Conservation (phyloP, 2,797 vertebrate genomes). For the Gambusia yucatana region DNA sequence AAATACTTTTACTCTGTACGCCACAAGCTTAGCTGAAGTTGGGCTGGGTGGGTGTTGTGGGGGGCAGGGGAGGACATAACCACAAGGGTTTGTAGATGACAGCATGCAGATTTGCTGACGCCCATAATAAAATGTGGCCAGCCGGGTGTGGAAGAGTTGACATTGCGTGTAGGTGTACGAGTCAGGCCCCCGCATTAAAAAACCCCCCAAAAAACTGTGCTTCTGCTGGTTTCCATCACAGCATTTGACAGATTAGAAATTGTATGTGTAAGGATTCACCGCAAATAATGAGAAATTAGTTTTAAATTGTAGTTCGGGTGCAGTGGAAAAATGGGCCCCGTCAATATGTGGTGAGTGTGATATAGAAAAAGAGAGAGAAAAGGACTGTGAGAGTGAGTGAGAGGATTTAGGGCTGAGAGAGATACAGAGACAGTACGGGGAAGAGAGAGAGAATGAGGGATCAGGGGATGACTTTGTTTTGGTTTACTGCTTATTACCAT, state of each 20-base stretch:
- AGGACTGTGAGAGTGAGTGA: conserved; percentile 39
- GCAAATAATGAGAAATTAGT: conserved; percentile 83
- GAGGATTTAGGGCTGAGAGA: conserved; percentile 72
- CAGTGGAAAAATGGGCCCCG: conserved; percentile 70
- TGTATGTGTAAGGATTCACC: conserved; percentile 77
- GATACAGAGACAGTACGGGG: conserved; percentile 40
- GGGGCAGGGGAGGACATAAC: conserved; percentile 36
- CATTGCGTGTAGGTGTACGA: conserved; percentile 75
- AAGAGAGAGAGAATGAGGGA: conserved; percentile 62
- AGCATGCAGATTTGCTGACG: conserved; percentile 76
- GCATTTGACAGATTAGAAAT: conserved; percentile 78
- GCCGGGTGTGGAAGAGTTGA: conserved; percentile 75
- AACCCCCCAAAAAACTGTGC: conserved; percentile 42
- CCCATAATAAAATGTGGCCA: conserved; percentile 76
- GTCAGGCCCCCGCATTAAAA: conserved; percentile 71
- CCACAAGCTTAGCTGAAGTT: conserved; percentile 55
- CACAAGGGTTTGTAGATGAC: conserved; percentile 73
- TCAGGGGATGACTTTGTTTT: conserved; percentile 85
- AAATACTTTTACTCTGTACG: conserved; percentile 54
- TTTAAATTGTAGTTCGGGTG: conserved; percentile 82
- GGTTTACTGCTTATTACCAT: conserved; percentile 86
- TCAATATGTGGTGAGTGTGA: conserved; percentile 75
- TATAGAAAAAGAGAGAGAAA: conserved; percentile 42
- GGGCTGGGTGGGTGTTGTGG: background rate
- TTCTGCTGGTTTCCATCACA: conserved; percentile 69